Evolutionary conservation across 1,140 invertebrate species (phyloP), one percentile per base, ranked within the genome.

Genomic region (Olivierus martensii): DNA sequence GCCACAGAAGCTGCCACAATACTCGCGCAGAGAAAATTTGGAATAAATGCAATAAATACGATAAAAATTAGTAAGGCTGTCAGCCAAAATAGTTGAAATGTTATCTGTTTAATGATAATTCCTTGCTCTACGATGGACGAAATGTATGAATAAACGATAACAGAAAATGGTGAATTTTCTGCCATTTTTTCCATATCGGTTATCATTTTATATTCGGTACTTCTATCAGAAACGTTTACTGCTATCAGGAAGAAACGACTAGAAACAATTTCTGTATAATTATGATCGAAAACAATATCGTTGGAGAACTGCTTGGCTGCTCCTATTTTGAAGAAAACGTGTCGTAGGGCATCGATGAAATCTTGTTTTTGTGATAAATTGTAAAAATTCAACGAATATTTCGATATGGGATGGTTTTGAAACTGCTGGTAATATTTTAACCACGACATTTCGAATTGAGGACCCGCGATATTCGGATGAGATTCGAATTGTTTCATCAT

Each of bases 1-100:
- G 94, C 78, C 37, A 97, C 93, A 56, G 88, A 90, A 55, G 94
- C 83, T 2, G 88, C 89, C 0, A 97, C 89, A 84, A 90, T 94
- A 3, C 95, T 67, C 0, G 88, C 87, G 65, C 92, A 92, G 4
- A 92, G 67, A 11, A 92, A 77, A 63, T 94, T 93, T 0, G 92
- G 92, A 39, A 97, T 94, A 66, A 96, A 96, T 46, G 96, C 79
- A 59, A 93, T 84, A 0, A 89, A 90, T 15, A 94, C 87, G 22
- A 94, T 70, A 80, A 95, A 90, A 89, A 98, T 95, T 34, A 91
- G 84, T 1, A 82, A 69, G 0, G 90, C 87, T n/a, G 91, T 90
- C 47, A 93, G 82, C 0, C 87, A 75, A 71, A 96, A 87, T 55
- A 88, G 86, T 62, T 95, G 90, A 7, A 96, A 78, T 2, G 89